Base-by-base conservation (phyloP, 2,797 vertebrate species). In the Parotocinclus haroldoi region DNA sequence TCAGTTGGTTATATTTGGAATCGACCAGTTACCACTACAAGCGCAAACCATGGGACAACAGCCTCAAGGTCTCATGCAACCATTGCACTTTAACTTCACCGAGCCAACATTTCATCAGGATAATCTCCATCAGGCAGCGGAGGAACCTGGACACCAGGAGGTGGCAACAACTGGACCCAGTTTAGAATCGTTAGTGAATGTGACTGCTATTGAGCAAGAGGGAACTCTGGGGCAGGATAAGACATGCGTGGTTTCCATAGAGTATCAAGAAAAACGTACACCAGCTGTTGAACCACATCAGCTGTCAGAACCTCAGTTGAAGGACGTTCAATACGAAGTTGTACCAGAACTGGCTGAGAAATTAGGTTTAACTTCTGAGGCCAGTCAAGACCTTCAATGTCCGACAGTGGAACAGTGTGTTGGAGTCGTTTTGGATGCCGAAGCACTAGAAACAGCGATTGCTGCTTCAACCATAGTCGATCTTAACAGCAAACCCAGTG, bases 1-100 rank as follows among this genome's bases (percentile, higher is more conserved):
- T 61, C 88, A 91, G 74, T 82, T 91, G 46, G 88, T 91, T 10
- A 84, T 91, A 49, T 14, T 89, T 66, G 87, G 88, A 10, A 14
- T 62, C 7, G 72, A 76, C 56, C 88, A 88, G 73, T 76, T 90
- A 50, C 85, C 88, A 1, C 82, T 78, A 45, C 44, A 87, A 65
- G 81, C 83, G 6, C 79, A 81, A 49, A 81, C 81, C 1, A 66
- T 83, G 45, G 83, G 83, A 60, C 85, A 83, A 37, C 79, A 83
- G 71, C 9, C 81, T n/a, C 70, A 82, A 10, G 76, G 77, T 10
- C 45, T 77, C 16, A 60, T 76, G 48, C 80, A 81, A 68, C 69
- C 67, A 7, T 53, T 76, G 53, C 76, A 76, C 68, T 76, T 74
- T 16, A 71, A 73, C 48, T 73, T 71, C 48, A 75, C 66, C 4